Percentiles rank a stretch among this genome's conserved stretches.
Evolutionary conservation across 1,140 invertebrate species (phyloP).

Genomic region (Penaeus indicus): DNA sequence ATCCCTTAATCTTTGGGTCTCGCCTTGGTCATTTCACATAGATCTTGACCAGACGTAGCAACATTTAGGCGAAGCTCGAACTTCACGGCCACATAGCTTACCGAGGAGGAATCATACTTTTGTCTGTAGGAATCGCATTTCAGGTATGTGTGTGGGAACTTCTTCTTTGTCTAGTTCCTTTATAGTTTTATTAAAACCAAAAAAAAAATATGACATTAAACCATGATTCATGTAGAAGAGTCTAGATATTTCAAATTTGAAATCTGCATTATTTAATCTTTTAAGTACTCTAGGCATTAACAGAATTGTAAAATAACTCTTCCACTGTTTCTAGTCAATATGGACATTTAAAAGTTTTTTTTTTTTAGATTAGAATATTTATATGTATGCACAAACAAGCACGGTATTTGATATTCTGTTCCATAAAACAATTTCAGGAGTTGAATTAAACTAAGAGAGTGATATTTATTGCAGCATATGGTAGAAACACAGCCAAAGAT

Average conservation of each 20-base stretch:
- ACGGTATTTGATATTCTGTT: too few relatives aligned
- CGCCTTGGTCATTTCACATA: constrained; percentile 90
- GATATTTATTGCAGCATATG: constrained; percentile 69
- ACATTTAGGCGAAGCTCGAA: constrained; percentile 87
- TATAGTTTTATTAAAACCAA: constrained; percentile 57
- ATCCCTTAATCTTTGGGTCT: constrained; percentile 90
- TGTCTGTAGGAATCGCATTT: constrained; percentile 78
- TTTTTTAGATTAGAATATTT: too few relatives aligned
- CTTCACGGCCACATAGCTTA: constrained; percentile 92
- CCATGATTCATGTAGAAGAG: neutral
- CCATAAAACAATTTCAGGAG: too few relatives aligned
- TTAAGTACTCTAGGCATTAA: too few relatives aligned
- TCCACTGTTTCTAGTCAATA: too few relatives aligned
- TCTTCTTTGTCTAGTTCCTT: neutral
- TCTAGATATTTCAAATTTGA: too few relatives aligned
- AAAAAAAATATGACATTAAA: neutral
- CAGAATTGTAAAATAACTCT: too few relatives aligned
- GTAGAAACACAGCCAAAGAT: constrained; percentile 86
- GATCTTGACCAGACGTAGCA: constrained; percentile 93
- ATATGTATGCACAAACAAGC: too few relatives aligned
- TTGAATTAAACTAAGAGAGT: neutral
- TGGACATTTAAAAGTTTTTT: too few relatives aligned
- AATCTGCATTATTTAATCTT: neutral
- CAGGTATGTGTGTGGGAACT: constrained; percentile 65
- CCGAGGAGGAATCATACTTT: constrained; percentile 84